These are phyloP conservation scores for Pollachius pollachius DNA, from an alignment of 2,113 vertebrate genomes.

Conservation along the genomic window DNA sequence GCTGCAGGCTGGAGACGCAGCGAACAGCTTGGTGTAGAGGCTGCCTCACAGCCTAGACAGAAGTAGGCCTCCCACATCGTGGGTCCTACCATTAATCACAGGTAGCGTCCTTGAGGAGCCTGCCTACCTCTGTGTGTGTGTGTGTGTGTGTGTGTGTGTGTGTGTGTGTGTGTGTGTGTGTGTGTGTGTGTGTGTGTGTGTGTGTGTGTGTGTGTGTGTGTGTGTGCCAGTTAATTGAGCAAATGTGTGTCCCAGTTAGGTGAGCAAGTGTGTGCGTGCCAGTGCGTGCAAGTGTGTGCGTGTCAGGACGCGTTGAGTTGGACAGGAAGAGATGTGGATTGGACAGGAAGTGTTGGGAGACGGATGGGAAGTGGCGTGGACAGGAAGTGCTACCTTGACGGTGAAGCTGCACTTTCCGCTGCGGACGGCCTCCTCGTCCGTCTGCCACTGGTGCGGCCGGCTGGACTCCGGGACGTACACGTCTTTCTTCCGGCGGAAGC, in stretches of 20 bases:
- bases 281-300: neutral
- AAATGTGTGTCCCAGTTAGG: neutral
- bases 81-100: constrained; percentile 54
- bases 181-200: no score
- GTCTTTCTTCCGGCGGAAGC: constrained; percentile 99
- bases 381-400: constrained; percentile 85
- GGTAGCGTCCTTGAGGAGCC: constrained; percentile 29
- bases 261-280: neutral
- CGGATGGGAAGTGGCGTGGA: no score
- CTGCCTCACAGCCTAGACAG: constrained; percentile 32
- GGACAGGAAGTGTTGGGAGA: no score
- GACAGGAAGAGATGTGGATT: constrained; percentile 8
- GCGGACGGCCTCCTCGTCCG: constrained; percentile 96
- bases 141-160: constrained; percentile 13
- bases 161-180: constrained; percentile 18
- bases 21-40: neutral
- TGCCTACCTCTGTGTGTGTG: constrained; percentile 1
- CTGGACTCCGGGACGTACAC: constrained; percentile 97
- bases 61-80: constrained; percentile 24
- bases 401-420: constrained; percentile 96
- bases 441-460: constrained; percentile 98
- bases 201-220: neutral
- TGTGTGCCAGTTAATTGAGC: neutral
- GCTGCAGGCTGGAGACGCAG: neutral
- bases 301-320: neutral